Evolutionary conservation across 2,113 vertebrate species (phyloP).

Genomic region (Rhombomys opimus): DNA sequence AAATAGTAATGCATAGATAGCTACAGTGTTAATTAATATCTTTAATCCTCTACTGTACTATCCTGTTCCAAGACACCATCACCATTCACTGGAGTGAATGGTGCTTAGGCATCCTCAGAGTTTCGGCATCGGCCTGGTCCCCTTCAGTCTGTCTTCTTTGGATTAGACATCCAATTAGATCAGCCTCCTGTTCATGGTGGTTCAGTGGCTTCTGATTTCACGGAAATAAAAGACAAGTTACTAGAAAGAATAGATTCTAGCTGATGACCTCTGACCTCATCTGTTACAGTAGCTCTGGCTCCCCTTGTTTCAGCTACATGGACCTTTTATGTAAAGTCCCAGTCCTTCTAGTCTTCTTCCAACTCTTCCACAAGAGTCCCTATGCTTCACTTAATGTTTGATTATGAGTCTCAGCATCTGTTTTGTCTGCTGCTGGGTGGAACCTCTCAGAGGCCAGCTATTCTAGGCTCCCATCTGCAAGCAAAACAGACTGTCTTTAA

Average conservation of each 20-base stretch:
- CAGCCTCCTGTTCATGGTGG: neutral
- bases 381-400: too few species aligned
- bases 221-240: neutral
- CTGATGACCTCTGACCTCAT: neutral
- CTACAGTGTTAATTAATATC: neutral
- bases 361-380: too few species aligned
- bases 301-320: neutral
- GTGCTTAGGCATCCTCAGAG: too few species aligned
- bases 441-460: too few species aligned
- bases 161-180: neutral
- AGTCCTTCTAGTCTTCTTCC: too few species aligned
- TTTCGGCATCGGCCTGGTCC: too few species aligned
- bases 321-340: neutral
- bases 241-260: neutral
- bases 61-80: too few species aligned
- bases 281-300: neutral
- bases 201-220: neutral
- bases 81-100: too few species aligned
- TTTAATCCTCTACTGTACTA: neutral
- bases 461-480: too few species aligned
- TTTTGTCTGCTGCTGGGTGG: neutral
- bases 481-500: too few species aligned
- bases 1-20: neutral
- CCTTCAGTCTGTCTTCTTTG: too few species aligned
- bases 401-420: too few species aligned